These are phyloP conservation scores for Caenorhabditis latens DNA, from an alignment of 1,140 invertebrate species.

Conservation along the genomic window DNA sequence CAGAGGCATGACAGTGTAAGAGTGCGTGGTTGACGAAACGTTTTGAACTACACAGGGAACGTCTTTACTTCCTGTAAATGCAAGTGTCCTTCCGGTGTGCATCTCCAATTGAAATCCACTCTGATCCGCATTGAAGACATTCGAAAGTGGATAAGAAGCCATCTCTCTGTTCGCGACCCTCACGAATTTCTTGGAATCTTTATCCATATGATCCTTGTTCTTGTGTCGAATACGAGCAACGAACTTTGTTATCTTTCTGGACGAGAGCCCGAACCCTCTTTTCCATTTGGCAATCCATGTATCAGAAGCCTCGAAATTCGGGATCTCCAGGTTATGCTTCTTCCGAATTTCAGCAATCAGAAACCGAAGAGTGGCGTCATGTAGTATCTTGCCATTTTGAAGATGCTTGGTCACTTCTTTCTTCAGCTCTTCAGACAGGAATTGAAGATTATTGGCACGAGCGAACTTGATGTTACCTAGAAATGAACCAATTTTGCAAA, in stretches of 20 bases:
- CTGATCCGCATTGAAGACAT: background rate
- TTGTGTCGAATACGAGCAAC: background rate
- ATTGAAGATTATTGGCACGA: background rate
- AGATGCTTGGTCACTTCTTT: background rate
- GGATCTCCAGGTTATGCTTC: background rate
- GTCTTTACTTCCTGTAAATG: background rate
- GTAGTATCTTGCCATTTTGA: background rate
- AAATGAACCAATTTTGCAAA: background rate
- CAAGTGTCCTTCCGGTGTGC: background rate
- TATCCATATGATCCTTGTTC: background rate
- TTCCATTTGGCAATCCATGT: background rate
- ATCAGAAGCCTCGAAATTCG: background rate
- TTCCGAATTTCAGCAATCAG: background rate
- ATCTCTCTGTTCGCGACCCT: background rate
- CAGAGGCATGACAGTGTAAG: background rate
- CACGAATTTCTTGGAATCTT: background rate
- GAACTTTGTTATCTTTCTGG: background rate
- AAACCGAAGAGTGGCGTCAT: background rate
- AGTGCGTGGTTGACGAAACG: background rate
- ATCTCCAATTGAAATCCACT: slow-evolving; percentile 11
- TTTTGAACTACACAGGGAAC: slow-evolving; percentile 2
- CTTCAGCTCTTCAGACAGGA: background rate
- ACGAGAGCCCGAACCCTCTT: background rate
- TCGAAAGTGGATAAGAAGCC: background rate
- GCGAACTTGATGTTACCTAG: background rate